Base-by-base conservation (phyloP, 2,888 invertebrate genomes). In the Drepanosiphum platanoidis region DNA sequence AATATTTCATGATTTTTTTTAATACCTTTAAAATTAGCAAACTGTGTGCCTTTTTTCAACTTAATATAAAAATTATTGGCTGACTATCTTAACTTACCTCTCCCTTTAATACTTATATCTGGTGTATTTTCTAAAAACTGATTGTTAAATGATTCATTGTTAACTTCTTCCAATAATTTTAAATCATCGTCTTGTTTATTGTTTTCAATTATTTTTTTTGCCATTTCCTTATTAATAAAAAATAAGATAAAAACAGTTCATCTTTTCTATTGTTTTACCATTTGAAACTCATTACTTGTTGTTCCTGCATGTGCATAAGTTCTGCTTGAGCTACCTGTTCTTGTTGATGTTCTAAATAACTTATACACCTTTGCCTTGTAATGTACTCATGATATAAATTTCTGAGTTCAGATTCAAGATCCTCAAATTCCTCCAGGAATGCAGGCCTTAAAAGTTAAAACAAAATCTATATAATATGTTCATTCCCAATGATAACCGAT, bases 371-470 rank as follows among this genome's bases (percentile, higher is more conserved):
- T 89, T 96, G 94, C 84, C 97, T 93, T 80, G 94, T 91, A 87
- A 98, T 94, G 90, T 98, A 99, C 88, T 95, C 93, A 64, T 94
- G 94, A 90, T 97, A 98, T 32, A 97, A 91, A 87, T 92, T 91
- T 88, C 95, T 94, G 30, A 99, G 90, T 89, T 97, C 97, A 68
- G 92, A 91, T 90, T 99, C 98, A 81, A 97, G 91, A 75, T 94
- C 93, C 86, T 96, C 96, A 90, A 97, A 96, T 90, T 99, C 99
- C 88, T 97, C 97, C 92, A 98, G 94, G 90, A 98, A 99, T 0
- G 97, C 98, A 0, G 99, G 99, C 79, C 96, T 95, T 88, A 82
- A 88, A 88, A 27, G n/a, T 30, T 52, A 3, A 18, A 58, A 27
- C 22, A 68, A 46, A 34, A n/a, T 42, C 18, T 46, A 61, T 61